phyloP scores from a whole-genome alignment of 2,888 invertebrate genomes.

The Oxytorus armatus region DNA sequence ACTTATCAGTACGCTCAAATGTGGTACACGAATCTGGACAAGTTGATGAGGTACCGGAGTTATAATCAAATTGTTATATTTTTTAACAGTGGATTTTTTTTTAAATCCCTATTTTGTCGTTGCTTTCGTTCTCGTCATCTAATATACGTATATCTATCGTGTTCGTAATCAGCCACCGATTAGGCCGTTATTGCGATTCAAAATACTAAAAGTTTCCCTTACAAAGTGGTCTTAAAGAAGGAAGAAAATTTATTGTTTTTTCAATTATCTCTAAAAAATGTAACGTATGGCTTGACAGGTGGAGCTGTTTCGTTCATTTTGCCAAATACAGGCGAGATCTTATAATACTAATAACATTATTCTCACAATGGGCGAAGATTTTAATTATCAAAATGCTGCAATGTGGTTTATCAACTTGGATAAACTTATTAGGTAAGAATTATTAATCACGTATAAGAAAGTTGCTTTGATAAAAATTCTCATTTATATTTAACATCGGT shows the following conservation, averaged over 20 bases:
- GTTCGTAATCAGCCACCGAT: slow-evolving; percentile 13
- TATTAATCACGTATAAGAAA: background rate
- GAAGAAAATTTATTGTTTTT: background rate
- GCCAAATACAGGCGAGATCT: slow-evolving; percentile 85
- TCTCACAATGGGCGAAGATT: slow-evolving; percentile 97
- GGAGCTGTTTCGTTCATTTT: slow-evolving; percentile 86
- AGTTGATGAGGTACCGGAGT: slow-evolving; percentile 89
- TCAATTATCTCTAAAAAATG: background rate
- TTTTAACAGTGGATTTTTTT: background rate
- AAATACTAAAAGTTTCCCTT: slow-evolving; percentile 29
- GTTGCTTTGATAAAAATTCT: too few species aligned
- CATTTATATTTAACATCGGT: too few species aligned
- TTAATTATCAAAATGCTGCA: slow-evolving; percentile 91
- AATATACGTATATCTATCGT: background rate
- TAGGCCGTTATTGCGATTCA: slow-evolving; percentile 64
- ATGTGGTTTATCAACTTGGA: slow-evolving; percentile 95
- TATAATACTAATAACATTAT: slow-evolving; percentile 91
- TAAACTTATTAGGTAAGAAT: slow-evolving; percentile 92
- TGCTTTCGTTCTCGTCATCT: background rate
- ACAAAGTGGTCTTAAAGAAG: background rate
- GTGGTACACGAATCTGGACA: slow-evolving; percentile 94
- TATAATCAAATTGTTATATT: background rate
- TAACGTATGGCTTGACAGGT: slow-evolving; percentile 84
- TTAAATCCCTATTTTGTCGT: slow-evolving; percentile 8
- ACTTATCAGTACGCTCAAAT: slow-evolving; percentile 92